Evolutionary conservation across 2,888 invertebrate genomes (phyloP).

Genomic region (Tiliacea aurago): DNA sequence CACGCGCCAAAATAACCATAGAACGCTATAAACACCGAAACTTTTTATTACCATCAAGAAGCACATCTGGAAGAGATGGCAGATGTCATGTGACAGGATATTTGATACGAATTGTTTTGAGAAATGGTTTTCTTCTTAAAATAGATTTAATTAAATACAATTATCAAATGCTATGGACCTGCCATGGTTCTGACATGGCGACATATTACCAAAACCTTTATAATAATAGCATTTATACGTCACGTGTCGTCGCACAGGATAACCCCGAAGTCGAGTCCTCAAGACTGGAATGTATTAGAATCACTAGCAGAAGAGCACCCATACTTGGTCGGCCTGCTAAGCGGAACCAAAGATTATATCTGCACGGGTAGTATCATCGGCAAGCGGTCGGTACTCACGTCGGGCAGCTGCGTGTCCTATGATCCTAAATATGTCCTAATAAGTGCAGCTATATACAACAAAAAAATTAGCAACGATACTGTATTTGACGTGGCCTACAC

Average conservation of each 20-base stretch:
- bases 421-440: constrained; percentile 73
- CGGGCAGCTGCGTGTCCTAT: constrained; percentile 75
- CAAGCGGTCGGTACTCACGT: constrained; percentile 76
- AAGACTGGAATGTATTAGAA: constrained; percentile 75
- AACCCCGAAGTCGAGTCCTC: constrained; percentile 19
- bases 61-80: constrained; percentile 18
- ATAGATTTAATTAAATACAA: constrained; percentile 34
- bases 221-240: constrained; percentile 42
- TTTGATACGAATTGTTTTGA: constrained; percentile 48
- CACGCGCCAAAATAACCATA: background rate
- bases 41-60: constrained; percentile 8
- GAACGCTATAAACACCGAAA: background rate
- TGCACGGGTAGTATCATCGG: constrained; percentile 80
- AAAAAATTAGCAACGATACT: constrained; percentile 61
- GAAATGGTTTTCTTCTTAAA: constrained; percentile 46
- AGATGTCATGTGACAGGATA: constrained; percentile 41
- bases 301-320: constrained; percentile 78
- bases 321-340: constrained; percentile 78
- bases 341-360: constrained; percentile 68
- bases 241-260: constrained; percentile 14
- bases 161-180: constrained; percentile 63
- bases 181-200: constrained; percentile 72
- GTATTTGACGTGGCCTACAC: constrained; percentile 71
- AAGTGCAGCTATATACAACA: constrained; percentile 72
- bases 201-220: constrained; percentile 57